These are phyloP conservation scores for Gavia stellata DNA, from an alignment of 2,113 vertebrate species.

Conservation along the genomic window DNA sequence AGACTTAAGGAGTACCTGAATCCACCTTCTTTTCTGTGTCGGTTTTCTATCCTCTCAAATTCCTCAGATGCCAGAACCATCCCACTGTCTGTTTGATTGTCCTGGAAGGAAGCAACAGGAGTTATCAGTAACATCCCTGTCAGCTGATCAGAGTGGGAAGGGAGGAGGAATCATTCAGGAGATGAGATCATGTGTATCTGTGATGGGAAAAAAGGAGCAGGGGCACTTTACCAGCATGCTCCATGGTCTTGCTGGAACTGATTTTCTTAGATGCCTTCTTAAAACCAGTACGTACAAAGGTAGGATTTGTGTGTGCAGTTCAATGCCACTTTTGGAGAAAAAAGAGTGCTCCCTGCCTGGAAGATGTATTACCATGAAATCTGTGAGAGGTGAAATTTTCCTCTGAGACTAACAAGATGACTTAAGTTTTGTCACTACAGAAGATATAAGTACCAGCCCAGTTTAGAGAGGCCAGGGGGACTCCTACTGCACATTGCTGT, in stretches of 20 bases:
- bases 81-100: slow-evolving; percentile 98
- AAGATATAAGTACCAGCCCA: background rate
- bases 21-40: slow-evolving; percentile 76
- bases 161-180: background rate
- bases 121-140: slow-evolving; percentile 50
- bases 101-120: slow-evolving; percentile 74
- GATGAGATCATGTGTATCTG: background rate
- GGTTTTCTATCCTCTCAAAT: slow-evolving; percentile 89
- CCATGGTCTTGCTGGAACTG: background rate
- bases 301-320: background rate
- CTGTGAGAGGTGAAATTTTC: background rate
- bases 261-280: background rate
- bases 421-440: background rate
- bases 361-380: background rate
- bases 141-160: background rate
- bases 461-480: background rate
- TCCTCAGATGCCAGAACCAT: slow-evolving; percentile 98
- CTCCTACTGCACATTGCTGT: background rate
- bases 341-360: background rate
- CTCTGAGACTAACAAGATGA: background rate
- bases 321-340: background rate
- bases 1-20: slow-evolving; percentile 72
- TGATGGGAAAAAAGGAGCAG: background rate
- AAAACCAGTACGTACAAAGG: background rate
- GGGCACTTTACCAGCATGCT: background rate